Conservation (phyloP, 1,140 invertebrate genomes). For the Diplogasteroides magnus region DNA sequence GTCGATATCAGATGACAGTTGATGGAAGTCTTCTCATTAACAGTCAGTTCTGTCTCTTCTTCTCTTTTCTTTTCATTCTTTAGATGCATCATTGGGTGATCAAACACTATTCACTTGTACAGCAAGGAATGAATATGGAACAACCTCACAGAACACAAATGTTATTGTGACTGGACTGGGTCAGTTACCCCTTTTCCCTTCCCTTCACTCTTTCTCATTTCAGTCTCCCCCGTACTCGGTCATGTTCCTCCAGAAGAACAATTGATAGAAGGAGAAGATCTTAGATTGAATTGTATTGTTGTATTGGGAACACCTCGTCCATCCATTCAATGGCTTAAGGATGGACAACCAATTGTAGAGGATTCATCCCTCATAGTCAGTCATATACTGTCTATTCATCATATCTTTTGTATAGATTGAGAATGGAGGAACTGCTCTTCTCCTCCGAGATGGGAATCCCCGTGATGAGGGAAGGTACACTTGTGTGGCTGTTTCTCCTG, state of each 20-base stretch:
- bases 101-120: slow-evolving; percentile 56
- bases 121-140: slow-evolving; percentile 59
- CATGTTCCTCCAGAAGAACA: slow-evolving; percentile 47
- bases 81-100: slow-evolving; percentile 42
- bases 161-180: slow-evolving; percentile 59
- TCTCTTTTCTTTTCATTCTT: slow-evolving; percentile 7
- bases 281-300: slow-evolving; percentile 56
- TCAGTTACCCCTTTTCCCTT: slow-evolving; percentile 42
- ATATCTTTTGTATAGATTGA: slow-evolving; percentile 48
- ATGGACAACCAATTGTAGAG: slow-evolving; percentile 42
- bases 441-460: slow-evolving; percentile 37
- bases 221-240: slow-evolving; percentile 45
- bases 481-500: slow-evolving; percentile 58
- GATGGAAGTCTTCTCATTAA: slow-evolving; percentile 48
- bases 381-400: too few relatives aligned
- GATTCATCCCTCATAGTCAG: slow-evolving; percentile 20
- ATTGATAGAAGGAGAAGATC: slow-evolving; percentile 49
- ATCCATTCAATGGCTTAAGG: slow-evolving; percentile 57
- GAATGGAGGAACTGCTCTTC: slow-evolving; percentile 39
- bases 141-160: slow-evolving; percentile 52
- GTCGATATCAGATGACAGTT: slow-evolving; percentile 38
- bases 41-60: slow-evolving; percentile 31
- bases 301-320: slow-evolving; percentile 59
- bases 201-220: too few relatives aligned
- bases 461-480: slow-evolving; percentile 57